Conservation (phyloP, 1,140 invertebrate genomes). For the Habropoda laboriosa region DNA sequence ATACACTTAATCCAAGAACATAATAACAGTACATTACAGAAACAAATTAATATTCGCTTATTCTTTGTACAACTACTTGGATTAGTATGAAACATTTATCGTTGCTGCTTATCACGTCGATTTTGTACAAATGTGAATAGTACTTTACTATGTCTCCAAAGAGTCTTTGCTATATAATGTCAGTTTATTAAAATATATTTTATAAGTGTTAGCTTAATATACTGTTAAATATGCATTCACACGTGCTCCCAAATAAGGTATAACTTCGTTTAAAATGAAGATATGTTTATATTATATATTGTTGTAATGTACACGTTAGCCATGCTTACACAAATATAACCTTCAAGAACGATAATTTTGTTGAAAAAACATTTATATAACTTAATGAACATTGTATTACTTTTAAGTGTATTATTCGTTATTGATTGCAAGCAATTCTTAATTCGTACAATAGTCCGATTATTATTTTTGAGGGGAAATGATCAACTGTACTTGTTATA, state of each 20-base stretch:
- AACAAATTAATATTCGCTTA: background rate
- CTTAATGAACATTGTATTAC: background rate
- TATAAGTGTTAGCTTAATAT: constrained; percentile 39
- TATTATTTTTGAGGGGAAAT: background rate
- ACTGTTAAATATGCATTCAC: constrained; percentile 65
- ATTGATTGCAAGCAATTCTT: background rate
- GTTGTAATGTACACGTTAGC: background rate
- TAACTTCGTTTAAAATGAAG: constrained; percentile 6
- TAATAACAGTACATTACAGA: background rate
- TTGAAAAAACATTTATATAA: constrained; percentile 13
- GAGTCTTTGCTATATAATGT: constrained; percentile 28
- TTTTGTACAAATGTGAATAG: constrained; percentile 21
- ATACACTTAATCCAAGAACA: background rate
- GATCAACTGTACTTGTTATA: background rate
- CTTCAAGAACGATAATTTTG: constrained; percentile 12
- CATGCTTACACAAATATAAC: constrained; percentile 51
- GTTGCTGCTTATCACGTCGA: background rate
- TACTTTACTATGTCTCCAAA: constrained; percentile 26
- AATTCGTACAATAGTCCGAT: background rate
- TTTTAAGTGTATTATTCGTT: background rate
- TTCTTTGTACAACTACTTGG: background rate
- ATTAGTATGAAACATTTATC: background rate
- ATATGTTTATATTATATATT: background rate
- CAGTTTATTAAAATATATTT: constrained; percentile 51
- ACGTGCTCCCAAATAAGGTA: constrained; percentile 73